These are phyloP conservation scores for Portunus trituberculatus DNA, from an alignment of 1,140 invertebrate species.

Conservation along the genomic window DNA sequence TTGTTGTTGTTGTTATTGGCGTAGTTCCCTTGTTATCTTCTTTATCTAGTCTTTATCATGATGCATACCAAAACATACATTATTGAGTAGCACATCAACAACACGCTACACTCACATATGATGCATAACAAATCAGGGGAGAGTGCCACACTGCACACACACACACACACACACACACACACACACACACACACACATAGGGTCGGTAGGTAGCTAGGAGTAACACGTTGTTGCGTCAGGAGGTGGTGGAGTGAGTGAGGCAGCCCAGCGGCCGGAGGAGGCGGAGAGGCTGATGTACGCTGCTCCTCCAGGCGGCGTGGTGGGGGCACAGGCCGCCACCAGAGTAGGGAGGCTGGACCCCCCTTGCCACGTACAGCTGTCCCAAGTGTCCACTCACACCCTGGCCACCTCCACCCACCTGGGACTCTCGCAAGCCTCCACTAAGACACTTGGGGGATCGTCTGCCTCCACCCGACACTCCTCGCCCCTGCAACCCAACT, in stretches of 20 bases:
- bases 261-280: conserved; percentile 59
- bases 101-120: no score
- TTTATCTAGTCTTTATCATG: background rate
- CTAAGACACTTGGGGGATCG: conserved; percentile 61
- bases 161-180: conserved; percentile 20
- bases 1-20: background rate
- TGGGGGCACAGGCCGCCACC: background rate
- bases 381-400: conserved; percentile 67
- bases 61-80: no score
- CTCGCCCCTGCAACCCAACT: conserved; percentile 60
- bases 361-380: conserved; percentile 62
- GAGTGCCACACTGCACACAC: background rate
- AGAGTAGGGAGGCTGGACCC: background rate
- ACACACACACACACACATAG: background rate
- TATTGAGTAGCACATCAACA: no score
- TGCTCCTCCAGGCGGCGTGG: conserved; percentile 29
- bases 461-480: conserved; percentile 66
- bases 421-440: conserved; percentile 66
- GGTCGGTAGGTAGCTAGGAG: background rate
- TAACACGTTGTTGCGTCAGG: background rate
- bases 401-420: conserved; percentile 66
- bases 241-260: conserved; percentile 46
- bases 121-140: no score
- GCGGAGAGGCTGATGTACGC: conserved; percentile 63
- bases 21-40: background rate